Base-by-base conservation (phyloP, 2,888 invertebrate species). In the Aporophyla lueneburgensis region DNA sequence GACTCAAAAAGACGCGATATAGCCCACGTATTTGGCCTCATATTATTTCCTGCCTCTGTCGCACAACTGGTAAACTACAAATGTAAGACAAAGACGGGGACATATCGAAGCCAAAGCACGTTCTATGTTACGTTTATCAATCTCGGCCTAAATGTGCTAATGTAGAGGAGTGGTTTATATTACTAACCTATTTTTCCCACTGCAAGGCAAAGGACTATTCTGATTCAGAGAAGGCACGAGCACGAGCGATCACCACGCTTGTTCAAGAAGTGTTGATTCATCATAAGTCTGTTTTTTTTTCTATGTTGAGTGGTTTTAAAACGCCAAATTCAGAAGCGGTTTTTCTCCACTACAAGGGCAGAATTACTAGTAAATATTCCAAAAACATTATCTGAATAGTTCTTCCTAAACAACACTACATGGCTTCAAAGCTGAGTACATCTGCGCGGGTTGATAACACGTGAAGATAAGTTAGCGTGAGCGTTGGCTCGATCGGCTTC, bases 401-500 rank as follows among this genome's bases (percentile, higher is more conserved):
- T n/a, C n/a, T 27, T 40, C 1, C 1, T 14, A 14, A 66, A 69
- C 58, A 56, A 1, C 78, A 78, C 86, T 87, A 78, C 86, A 74
- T 81, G 71, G 71, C 76, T 71, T 66, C 19, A 63, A 61, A 46
- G 69, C 73, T 33, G 53, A 21, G 71, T 89, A 85, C 84, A 80
- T 74, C 66, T 76, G 69, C 63, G 65, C 62, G 62, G 49, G 83
- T 87, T 76, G 77, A 71, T 69, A 51, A 67, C 69, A 58, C 70
- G 53, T 74, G 80, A 83, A 83, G 74, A 63, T 83, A 81, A 72
- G 72, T 76, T 81, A 78, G 69, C 40, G 67, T 62, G 84, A 76
- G 81, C 76, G 24, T 14, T n/a, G 76, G 71, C 86, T 84, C 81
- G 74, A 63, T 76, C 79, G 74, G 85, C 88, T 84, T 86, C 43